Evolutionary conservation across 2,113 vertebrate genomes (phyloP).

Genomic region (Equus przewalskii): DNA sequence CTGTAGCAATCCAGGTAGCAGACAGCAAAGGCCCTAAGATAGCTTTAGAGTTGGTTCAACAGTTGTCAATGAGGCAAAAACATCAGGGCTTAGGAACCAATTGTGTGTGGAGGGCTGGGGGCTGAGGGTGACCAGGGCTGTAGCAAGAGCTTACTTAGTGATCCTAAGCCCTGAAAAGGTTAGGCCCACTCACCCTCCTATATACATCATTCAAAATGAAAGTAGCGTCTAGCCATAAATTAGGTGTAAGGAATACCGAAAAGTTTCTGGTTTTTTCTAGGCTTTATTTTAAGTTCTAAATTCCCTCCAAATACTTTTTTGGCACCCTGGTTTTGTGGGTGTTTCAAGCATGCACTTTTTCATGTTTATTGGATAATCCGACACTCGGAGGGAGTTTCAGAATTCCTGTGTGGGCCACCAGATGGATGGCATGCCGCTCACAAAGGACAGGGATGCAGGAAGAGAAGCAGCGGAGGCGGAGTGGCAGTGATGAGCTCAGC

Average conservation of each 20-base stretch:
- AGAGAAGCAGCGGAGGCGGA: neutral
- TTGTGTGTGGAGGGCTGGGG: neutral
- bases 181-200: neutral
- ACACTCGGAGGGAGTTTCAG: rapidly evolving
- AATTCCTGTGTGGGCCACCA: neutral
- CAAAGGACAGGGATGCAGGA: neutral
- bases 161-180: neutral
- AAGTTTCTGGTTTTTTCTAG: neutral
- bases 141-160: neutral
- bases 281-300: neutral
- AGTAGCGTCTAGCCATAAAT: neutral
- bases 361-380: neutral
- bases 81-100: conserved; percentile 1
- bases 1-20: neutral
- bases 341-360: neutral
- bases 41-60: neutral
- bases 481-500: conserved; percentile 72
- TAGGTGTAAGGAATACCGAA: neutral
- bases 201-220: neutral
- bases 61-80: conserved; percentile 10
- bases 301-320: conserved; percentile 16
- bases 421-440: neutral
- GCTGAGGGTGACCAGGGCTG: neutral
- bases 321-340: neutral
- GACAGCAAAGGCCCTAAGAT: neutral